Percentiles rank a stretch among this genome's conserved stretches.
These are phyloP conservation scores for Theretra japonica DNA, from an alignment of 2,888 invertebrate species.

Conservation along the genomic window DNA sequence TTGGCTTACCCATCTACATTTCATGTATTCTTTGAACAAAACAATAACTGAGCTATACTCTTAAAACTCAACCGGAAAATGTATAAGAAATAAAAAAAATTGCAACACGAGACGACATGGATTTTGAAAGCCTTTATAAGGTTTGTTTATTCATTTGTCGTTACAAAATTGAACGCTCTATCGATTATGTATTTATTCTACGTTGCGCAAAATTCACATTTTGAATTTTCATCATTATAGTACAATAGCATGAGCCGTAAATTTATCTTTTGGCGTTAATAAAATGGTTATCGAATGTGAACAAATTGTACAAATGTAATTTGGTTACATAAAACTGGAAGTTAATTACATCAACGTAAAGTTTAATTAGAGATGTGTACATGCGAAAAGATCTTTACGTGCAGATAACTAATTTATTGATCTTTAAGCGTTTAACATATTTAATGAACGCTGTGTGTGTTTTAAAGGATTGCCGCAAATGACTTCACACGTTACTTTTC, in stretches of 20 bases:
- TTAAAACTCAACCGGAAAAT: slow-evolving; percentile 5
- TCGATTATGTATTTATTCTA: slow-evolving; percentile 45
- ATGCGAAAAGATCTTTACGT: neutral
- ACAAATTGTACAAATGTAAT: slow-evolving; percentile 2
- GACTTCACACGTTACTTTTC: slow-evolving; percentile 7
- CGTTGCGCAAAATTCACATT: slow-evolving; percentile 43
- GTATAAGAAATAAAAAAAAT: slow-evolving; percentile 31
- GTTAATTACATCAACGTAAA: neutral
- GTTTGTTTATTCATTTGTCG: slow-evolving; percentile 46
- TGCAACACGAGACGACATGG: slow-evolving; percentile 36
- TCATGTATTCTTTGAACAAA: neutral
- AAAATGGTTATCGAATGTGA: neutral
- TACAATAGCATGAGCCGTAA: slow-evolving; percentile 40
- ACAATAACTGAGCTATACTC: neutral
- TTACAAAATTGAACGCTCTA: slow-evolving; percentile 44
- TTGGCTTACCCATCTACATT: no score
- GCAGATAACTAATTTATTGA: neutral
- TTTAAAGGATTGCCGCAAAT: neutral
- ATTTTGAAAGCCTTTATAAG: slow-evolving; percentile 48
- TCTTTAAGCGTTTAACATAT: neutral
- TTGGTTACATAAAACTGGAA: neutral
- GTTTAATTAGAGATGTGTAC: neutral
- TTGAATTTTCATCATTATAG: slow-evolving; percentile 42
- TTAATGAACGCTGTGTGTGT: neutral
- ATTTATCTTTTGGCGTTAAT: slow-evolving; percentile 43